These are phyloP conservation scores for Chrysotoxum bicinctum DNA, from an alignment of 2,888 invertebrate species.

Conservation along the genomic window DNA sequence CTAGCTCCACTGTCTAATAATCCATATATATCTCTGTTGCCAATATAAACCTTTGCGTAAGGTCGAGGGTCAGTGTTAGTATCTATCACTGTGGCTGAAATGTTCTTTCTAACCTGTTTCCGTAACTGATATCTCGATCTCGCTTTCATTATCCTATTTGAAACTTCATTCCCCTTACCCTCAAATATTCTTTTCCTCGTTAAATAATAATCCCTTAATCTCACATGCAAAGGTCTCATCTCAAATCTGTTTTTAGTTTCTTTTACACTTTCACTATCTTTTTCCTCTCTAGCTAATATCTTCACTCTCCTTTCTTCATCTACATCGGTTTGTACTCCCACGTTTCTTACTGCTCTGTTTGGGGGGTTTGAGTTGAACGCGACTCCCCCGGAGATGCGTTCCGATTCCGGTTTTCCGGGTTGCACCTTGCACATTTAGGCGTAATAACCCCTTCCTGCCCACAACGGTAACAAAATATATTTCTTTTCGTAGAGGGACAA, in stretches of 20 bases:
- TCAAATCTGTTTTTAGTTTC: not conserved
- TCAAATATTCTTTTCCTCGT: not conserved
- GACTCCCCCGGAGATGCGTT: not conserved
- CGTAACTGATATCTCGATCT: not conserved
- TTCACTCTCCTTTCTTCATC: not conserved
- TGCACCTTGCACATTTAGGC: not conserved
- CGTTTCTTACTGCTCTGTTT: not conserved
- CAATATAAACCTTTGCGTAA: too few relatives aligned
- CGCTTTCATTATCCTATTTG: not conserved
- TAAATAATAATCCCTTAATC: not conserved
- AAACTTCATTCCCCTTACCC: not conserved
- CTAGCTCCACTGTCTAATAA: too few relatives aligned
- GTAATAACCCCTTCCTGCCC: not conserved
- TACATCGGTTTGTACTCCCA: too few relatives aligned
- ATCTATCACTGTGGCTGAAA: not conserved
- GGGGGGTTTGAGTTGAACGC: not conserved
- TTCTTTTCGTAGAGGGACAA: not conserved
- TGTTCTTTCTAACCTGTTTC: not conserved
- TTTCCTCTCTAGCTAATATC: not conserved
- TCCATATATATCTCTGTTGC: too few relatives aligned
- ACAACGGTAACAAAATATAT: not conserved
- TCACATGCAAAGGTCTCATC: not conserved
- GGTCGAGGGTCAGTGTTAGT: not conserved
- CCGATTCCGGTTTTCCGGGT: not conserved
- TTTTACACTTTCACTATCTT: not conserved